Percentiles rank a stretch among this genome's conserved stretches.
These are phyloP conservation scores for Peromyscus aztecus DNA, from an alignment of 2,797 vertebrate species.

Conservation along the genomic window DNA sequence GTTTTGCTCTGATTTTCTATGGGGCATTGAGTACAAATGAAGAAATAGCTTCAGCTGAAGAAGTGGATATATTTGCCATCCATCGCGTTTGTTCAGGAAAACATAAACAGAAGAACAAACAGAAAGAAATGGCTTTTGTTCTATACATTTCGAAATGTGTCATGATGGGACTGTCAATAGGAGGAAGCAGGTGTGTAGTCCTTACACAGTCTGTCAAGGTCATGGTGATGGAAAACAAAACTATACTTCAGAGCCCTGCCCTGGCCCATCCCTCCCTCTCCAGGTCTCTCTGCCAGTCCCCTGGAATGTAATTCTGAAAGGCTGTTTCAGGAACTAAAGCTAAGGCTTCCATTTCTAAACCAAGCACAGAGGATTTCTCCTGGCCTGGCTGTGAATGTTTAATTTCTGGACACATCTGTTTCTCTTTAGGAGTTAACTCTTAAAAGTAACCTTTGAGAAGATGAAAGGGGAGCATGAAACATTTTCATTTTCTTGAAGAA, in stretches of 20 bases:
- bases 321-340: not conserved
- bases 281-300: fast-evolving
- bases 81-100: not conserved
- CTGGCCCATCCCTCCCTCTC: too few relatives aligned
- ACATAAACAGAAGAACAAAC: not conserved
- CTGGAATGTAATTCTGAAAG: conserved; percentile 57
- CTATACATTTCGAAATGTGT: not conserved
- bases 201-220: conserved; percentile 4
- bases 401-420: conserved; percentile 84
- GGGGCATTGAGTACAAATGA: not conserved
- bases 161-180: not conserved
- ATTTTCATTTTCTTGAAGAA: conserved; percentile 74
- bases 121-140: not conserved
- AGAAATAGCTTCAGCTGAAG: not conserved
- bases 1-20: not conserved
- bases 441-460: conserved; percentile 78
- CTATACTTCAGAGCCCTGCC: not conserved
- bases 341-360: not conserved
- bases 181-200: conserved; percentile 15
- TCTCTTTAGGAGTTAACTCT: conserved; percentile 82
- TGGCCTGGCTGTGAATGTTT: conserved; percentile 60
- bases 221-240: not conserved
- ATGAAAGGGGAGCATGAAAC: conserved; percentile 83
- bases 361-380: conserved; percentile 53
- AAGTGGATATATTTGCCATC: not conserved